These are phyloP conservation scores for Eilema sororculum DNA, from an alignment of 2,888 invertebrate genomes.

Conservation along the genomic window DNA sequence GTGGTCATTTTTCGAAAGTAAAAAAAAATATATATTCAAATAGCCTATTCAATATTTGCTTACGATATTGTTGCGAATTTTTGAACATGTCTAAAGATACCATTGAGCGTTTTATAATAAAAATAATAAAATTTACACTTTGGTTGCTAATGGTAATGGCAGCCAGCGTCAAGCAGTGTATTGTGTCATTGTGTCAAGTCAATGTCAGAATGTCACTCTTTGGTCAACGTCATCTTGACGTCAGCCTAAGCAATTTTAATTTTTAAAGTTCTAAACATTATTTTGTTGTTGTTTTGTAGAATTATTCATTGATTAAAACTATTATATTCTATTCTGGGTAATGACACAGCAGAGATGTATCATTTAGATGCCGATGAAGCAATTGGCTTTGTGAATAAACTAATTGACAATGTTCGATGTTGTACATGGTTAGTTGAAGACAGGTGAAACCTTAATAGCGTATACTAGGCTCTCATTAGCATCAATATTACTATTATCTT, in stretches of 20 bases:
- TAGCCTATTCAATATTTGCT: no score
- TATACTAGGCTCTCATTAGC: not conserved
- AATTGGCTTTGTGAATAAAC: constrained; percentile 62
- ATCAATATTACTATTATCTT: not conserved
- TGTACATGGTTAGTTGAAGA: constrained; percentile 64
- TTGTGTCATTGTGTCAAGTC: no score
- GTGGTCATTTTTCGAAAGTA: no score
- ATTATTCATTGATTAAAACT: not conserved
- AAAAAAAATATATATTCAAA: no score
- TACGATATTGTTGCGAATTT: no score
- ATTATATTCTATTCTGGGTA: constrained; percentile 3
- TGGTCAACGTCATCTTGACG: constrained; percentile 4
- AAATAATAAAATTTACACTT: no score
- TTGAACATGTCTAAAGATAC: no score
- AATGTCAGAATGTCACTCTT: no score
- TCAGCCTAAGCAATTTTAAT: not conserved
- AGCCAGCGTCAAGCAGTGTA: no score
- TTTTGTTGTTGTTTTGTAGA: not conserved
- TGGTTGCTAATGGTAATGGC: no score
- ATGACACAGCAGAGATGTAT: constrained; percentile 56
- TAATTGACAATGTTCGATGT: constrained; percentile 69
- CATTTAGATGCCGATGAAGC: constrained; percentile 58
- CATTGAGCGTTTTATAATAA: no score
- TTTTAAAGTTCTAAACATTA: not conserved
- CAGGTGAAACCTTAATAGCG: constrained; percentile 4